Percentiles rank a stretch among this genome's conserved stretches.
These are phyloP conservation scores for Rattus rattus DNA, from an alignment of 2,113 vertebrate genomes.

Conservation along the genomic window DNA sequence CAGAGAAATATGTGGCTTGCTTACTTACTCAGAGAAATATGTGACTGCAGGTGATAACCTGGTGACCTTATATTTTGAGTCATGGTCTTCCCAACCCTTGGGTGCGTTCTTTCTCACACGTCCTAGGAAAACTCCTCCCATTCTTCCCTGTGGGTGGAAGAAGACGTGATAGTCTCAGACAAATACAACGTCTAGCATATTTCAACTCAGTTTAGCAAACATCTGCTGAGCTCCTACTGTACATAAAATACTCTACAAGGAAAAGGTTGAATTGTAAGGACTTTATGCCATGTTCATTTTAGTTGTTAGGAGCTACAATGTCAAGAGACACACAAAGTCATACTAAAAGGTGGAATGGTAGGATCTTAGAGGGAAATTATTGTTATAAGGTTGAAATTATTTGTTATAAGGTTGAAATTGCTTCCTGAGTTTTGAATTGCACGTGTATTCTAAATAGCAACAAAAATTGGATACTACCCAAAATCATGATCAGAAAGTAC, in stretches of 20 bases:
- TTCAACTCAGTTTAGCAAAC: not conserved
- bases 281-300: not conserved
- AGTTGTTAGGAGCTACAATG: not conserved
- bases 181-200: not conserved
- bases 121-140: not conserved
- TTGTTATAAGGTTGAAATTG: not conserved
- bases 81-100: not conserved
- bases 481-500: not conserved
- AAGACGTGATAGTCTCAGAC: not conserved
- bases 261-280: constrained; percentile 29
- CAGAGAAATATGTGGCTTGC: constrained; percentile 30
- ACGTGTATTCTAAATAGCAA: not conserved
- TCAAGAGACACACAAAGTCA: not conserved
- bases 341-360: not conserved
- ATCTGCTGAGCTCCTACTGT: not conserved
- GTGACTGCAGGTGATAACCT: constrained; percentile 2
- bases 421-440: constrained; percentile 23
- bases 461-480: not conserved
- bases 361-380: not conserved
- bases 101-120: not conserved
- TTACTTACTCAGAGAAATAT: constrained; percentile 28
- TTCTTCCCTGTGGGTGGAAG: not conserved
- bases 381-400: not conserved
- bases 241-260: not conserved
- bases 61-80: constrained; percentile 39